Evolutionary conservation across 2,113 vertebrate species (phyloP).

Genomic region (Lagopus muta): DNA sequence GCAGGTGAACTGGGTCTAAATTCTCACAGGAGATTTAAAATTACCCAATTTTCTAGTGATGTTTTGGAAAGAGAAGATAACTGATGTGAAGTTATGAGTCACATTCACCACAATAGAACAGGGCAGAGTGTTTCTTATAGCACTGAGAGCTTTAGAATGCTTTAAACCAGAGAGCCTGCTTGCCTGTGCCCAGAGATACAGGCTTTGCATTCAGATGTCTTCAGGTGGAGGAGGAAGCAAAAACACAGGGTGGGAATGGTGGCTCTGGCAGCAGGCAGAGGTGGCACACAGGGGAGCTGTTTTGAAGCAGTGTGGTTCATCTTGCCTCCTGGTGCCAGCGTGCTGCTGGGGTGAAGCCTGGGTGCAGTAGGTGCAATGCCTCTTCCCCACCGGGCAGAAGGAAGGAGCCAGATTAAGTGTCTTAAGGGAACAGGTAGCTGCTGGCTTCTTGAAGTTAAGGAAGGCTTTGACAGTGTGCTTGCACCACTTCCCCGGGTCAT

Average conservation of each 20-base stretch:
- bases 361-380: neutral
- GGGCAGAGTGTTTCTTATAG: neutral
- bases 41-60: neutral
- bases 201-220: neutral
- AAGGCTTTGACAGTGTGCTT: neutral
- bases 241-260: neutral
- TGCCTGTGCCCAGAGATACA: constrained; percentile 20
- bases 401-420: neutral
- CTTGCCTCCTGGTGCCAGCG: neutral
- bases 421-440: neutral
- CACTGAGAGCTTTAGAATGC: neutral
- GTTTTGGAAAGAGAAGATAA: constrained; percentile 53
- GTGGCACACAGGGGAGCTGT: rapidly evolving
- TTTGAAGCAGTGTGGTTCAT: neutral
- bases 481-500: neutral
- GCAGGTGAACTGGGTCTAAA: neutral
- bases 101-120: constrained; percentile 18
- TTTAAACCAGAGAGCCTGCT: neutral
- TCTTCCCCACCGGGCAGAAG: neutral
- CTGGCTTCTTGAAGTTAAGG: neutral
- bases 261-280: constrained; percentile 46
- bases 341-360: neutral
- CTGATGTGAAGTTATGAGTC: constrained; percentile 45
- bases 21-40: constrained; percentile 46
- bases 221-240: neutral